A percentile compares a stretch with the other conserved stretches of the same genome.
Conservation (phyloP, 1,140 invertebrate species). For the Trichonephila clavipes region DNA sequence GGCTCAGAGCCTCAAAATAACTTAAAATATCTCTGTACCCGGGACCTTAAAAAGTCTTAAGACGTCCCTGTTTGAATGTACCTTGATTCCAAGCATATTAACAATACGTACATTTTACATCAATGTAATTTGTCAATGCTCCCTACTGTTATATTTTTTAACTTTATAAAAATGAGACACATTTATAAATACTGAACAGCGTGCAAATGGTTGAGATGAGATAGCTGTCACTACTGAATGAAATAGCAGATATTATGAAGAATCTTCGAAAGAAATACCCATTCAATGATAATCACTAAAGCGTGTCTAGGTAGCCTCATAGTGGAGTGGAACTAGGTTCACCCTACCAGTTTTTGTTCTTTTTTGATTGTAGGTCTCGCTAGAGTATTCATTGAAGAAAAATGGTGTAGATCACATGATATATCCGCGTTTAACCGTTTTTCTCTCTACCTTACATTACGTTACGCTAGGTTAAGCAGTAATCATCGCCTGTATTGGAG, state of each 20-base stretch:
- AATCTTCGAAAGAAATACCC: background rate
- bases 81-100: no score
- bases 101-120: no score
- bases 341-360: background rate
- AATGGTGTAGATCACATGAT: background rate
- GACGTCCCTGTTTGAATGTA: no score
- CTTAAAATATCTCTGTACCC: no score
- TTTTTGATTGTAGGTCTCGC: background rate
- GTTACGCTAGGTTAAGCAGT: no score
- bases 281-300: conserved; percentile 22
- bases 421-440: background rate
- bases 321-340: background rate
- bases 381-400: background rate
- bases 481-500: no score
- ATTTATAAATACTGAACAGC: background rate
- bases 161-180: background rate
- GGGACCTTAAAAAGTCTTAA: no score
- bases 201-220: background rate
- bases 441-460: no score
- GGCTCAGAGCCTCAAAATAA: no score
- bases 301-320: conserved; percentile 20
- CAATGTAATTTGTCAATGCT: background rate
- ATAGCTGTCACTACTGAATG: background rate
- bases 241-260: background rate
- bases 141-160: background rate